A percentile compares a stretch with the other conserved stretches of the same genome.
Evolutionary conservation across 2,797 vertebrate genomes (phyloP).

Genomic region (Chelidonichthys spinosus): DNA sequence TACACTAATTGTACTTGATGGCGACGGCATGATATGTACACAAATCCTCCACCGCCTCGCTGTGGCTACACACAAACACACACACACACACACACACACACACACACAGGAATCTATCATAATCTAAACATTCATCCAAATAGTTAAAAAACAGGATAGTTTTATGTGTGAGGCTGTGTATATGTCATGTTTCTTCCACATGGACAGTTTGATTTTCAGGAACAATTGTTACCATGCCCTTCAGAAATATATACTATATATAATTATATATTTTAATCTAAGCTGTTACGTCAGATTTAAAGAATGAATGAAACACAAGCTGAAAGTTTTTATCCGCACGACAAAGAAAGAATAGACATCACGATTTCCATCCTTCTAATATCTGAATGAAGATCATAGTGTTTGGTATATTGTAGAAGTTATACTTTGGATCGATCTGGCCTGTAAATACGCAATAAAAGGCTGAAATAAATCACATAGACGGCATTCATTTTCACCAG

Average conservation of each 20-base stretch:
- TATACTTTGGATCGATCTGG: no score
- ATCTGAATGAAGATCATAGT: neutral
- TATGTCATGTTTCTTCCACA: neutral
- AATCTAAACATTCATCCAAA: neutral
- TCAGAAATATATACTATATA: no score
- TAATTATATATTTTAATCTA: no score
- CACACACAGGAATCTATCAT: slow-evolving; percentile 10
- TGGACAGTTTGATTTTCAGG: neutral
- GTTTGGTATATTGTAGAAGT: neutral
- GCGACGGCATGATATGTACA: neutral
- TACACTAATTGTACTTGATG: slow-evolving; percentile 10
- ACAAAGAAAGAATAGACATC: neutral
- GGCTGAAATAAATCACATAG: neutral
- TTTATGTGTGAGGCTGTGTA: neutral
- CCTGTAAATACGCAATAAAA: neutral
- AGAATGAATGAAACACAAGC: neutral
- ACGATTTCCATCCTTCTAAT: neutral
- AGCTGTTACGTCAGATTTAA: no score
- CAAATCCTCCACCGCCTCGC: slow-evolving; percentile 4
- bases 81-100: neutral
- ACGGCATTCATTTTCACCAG: neutral
- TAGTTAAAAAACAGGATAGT: neutral
- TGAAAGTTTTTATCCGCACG: neutral
- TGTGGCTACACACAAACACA: neutral
- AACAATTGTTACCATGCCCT: neutral